A percentile compares a stretch with the other conserved stretches of the same genome.
Evolutionary conservation across 2,888 invertebrate species (phyloP).

Genomic region (Ligdia adustata): DNA sequence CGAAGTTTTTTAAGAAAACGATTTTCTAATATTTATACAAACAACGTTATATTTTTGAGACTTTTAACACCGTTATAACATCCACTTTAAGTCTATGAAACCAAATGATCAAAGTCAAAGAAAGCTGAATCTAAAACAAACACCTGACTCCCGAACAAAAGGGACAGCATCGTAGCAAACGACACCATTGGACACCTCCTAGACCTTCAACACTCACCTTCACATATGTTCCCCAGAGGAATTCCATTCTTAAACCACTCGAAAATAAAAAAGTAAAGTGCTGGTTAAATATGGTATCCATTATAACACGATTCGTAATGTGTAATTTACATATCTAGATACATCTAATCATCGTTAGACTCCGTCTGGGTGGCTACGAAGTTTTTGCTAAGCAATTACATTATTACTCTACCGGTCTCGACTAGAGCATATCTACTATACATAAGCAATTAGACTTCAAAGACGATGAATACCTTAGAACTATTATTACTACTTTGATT

Average conservation of each 20-base stretch:
- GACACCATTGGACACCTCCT: slow-evolving; percentile 57
- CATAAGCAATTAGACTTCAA: slow-evolving; percentile 19
- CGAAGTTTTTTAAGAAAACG: too few species aligned
- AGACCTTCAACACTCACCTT: too few species aligned
- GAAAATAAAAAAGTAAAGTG: slow-evolving; percentile 31
- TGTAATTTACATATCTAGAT: slow-evolving; percentile 21
- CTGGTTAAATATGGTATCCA: background rate
- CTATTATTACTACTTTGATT: too few species aligned
- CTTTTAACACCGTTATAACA: too few species aligned
- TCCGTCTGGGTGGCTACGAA: slow-evolving; percentile 24
- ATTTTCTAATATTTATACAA: too few species aligned
- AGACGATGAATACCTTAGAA: too few species aligned
- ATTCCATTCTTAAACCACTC: slow-evolving; percentile 34
- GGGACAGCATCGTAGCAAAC: slow-evolving; percentile 49
- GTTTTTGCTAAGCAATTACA: slow-evolving; percentile 28
- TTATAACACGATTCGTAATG: slow-evolving; percentile 11
- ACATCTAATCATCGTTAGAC: slow-evolving; percentile 28
- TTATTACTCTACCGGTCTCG: slow-evolving; percentile 9
- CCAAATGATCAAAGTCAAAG: too few species aligned
- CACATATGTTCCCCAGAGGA: slow-evolving; percentile 40
- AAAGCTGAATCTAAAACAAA: too few species aligned
- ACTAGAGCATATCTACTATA: slow-evolving; percentile 25
- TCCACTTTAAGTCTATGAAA: too few species aligned
- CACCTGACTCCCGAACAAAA: too few species aligned
- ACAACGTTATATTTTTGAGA: too few species aligned